phyloP scores from a whole-genome alignment of 2,888 invertebrate genomes.

The Brachyptera risi region DNA sequence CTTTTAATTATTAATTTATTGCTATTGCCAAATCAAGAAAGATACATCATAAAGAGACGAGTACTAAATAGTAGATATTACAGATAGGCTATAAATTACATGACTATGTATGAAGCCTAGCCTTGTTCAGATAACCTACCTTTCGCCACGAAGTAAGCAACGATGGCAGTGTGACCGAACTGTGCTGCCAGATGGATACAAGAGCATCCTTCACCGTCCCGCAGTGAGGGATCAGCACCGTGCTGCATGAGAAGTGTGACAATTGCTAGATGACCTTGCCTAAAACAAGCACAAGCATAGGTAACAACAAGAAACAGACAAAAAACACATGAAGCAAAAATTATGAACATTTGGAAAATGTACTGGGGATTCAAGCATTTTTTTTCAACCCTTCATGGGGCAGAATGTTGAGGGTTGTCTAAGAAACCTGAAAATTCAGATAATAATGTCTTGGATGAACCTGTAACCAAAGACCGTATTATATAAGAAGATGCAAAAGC shows the following conservation, averaged over 20 bases:
- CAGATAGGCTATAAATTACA: too few relatives aligned
- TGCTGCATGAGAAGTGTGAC: slow-evolving; percentile 72
- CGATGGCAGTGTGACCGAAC: slow-evolving; percentile 95
- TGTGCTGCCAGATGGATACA: slow-evolving; percentile 95
- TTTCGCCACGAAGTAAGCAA: slow-evolving; percentile 94
- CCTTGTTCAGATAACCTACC: too few relatives aligned
- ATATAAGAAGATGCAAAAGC: too few relatives aligned
- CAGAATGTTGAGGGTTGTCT: too few relatives aligned
- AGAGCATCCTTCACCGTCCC: slow-evolving; percentile 95
- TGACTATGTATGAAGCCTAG: too few relatives aligned
- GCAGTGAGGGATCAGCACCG: slow-evolving; percentile 82
- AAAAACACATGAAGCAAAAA: neutral
- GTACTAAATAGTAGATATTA: too few relatives aligned
- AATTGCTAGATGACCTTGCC: slow-evolving; percentile 64
- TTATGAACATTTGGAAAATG: neutral
- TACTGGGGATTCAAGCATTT: neutral
- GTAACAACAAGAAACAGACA: neutral
- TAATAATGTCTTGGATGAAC: too few relatives aligned
- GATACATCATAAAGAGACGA: too few relatives aligned
- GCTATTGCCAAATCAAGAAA: too few relatives aligned
- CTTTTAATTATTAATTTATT: too few relatives aligned
- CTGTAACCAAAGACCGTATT: too few relatives aligned
- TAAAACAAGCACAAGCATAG: slow-evolving; percentile 1
- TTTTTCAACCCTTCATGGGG: neutral
- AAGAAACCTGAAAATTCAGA: too few relatives aligned